These are phyloP conservation scores for Halocynthia roretzi DNA, from an alignment of 23 tunicate species.

Conservation along the genomic window DNA sequence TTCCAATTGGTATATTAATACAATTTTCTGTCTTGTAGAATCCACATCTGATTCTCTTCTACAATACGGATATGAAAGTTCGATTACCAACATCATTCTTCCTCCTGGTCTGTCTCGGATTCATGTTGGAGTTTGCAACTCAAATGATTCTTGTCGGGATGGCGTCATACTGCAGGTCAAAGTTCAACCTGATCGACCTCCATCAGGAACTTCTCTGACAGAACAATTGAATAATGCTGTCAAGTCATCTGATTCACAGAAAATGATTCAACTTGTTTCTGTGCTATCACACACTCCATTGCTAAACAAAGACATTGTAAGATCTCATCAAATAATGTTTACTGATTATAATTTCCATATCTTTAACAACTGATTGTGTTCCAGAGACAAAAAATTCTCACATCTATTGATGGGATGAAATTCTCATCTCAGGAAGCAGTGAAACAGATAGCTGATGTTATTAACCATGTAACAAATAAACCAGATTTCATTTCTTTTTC, in stretches of 20 bases:
- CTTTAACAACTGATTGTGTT: no score
- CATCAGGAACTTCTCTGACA: not conserved
- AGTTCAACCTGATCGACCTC: not conserved
- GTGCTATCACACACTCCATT: no score
- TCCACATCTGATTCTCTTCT: constrained; percentile 1
- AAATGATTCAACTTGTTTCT: not conserved
- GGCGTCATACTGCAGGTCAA: not conserved
- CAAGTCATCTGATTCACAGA: constrained; percentile 1
- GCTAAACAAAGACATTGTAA: no score
- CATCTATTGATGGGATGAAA: no score
- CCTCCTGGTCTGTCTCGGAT: not conserved
- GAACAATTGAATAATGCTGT: not conserved
- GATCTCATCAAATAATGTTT: no score
- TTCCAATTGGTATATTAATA: not conserved
- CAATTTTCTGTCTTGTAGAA: not conserved
- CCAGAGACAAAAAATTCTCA: no score
- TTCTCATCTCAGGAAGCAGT: no score
- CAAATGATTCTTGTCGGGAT: not conserved
- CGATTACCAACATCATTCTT: not conserved
- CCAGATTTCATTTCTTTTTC: no score
- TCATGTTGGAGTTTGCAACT: not conserved
- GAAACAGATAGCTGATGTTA: no score
- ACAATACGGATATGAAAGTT: constrained; percentile 5
- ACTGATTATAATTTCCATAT: no score
- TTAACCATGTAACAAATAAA: no score